Percentiles rank a stretch among this genome's conserved stretches.
Conservation (phyloP, 2,113 vertebrate genomes). For the Sitta europaea region DNA sequence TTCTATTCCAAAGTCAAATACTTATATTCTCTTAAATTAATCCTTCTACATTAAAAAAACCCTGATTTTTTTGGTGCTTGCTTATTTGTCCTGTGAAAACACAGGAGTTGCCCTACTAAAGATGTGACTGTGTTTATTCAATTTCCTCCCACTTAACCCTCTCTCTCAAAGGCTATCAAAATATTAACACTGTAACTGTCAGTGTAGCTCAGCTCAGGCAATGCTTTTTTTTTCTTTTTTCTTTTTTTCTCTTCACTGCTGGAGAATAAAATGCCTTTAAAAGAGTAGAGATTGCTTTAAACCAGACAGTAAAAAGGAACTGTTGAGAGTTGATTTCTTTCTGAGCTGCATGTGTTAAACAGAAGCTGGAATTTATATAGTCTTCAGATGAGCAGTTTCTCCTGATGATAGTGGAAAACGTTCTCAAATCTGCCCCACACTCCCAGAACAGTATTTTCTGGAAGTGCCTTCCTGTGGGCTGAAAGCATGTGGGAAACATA, state of each 20-base stretch:
- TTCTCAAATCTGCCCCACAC: background rate
- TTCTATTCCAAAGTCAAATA: background rate
- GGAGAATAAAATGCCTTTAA: background rate
- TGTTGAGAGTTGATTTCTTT: background rate
- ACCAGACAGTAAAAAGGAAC: background rate
- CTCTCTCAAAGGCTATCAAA: background rate
- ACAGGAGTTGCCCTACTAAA: background rate
- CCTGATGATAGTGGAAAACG: background rate
- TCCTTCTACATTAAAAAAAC: background rate
- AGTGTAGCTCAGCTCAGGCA: background rate
- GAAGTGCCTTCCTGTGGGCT: background rate
- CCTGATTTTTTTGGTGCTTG: background rate
- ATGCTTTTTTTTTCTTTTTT: background rate
- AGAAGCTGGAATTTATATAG: background rate
- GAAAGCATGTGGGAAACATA: background rate
- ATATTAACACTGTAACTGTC: background rate
- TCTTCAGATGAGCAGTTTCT: background rate
- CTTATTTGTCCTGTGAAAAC: background rate
- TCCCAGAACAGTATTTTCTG: background rate
- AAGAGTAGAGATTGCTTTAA: background rate
- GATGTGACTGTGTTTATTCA: background rate
- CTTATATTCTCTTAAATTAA: background rate
- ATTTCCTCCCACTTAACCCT: background rate
- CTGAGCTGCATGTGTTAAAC: background rate
- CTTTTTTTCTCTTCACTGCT: background rate